Conservation (phyloP, 1,140 invertebrate genomes). For the Acromyrmex charruanus region DNA sequence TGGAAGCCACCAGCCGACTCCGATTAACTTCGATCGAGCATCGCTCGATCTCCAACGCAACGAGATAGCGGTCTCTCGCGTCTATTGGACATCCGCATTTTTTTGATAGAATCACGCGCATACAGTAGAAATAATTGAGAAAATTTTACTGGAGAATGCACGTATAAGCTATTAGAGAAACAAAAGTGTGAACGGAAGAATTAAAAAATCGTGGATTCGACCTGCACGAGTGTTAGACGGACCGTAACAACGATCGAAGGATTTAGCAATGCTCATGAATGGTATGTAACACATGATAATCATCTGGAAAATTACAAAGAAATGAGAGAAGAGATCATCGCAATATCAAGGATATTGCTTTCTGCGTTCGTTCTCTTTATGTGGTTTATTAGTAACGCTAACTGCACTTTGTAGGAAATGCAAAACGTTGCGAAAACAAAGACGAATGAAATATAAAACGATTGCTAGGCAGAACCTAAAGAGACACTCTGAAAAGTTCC, state of each 20-base stretch:
- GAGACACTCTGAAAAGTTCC: not conserved
- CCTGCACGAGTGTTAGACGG: not conserved
- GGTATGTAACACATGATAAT: conserved; percentile 57
- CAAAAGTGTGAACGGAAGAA: not conserved
- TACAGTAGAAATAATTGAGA: not conserved
- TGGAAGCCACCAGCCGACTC: not conserved
- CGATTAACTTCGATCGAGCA: not conserved
- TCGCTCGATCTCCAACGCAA: not conserved
- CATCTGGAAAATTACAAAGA: not conserved
- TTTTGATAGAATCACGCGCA: not conserved
- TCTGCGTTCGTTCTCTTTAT: not conserved
- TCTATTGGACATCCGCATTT: not conserved
- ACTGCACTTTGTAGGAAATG: conserved; percentile 12
- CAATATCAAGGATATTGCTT: not conserved
- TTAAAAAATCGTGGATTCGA: conserved; percentile 23
- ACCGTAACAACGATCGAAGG: conserved; percentile 22
- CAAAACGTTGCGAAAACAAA: conserved; percentile 15
- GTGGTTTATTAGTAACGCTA: not conserved
- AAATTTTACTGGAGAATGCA: not conserved
- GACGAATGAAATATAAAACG: conserved; percentile 12
- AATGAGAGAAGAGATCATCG: not conserved
- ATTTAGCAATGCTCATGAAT: conserved; percentile 62
- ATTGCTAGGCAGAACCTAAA: not conserved
- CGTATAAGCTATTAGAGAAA: not conserved
- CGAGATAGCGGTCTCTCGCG: not conserved